These are phyloP conservation scores for Belonocnema kinseyi DNA, from an alignment of 1,140 invertebrate genomes.

Conservation along the genomic window DNA sequence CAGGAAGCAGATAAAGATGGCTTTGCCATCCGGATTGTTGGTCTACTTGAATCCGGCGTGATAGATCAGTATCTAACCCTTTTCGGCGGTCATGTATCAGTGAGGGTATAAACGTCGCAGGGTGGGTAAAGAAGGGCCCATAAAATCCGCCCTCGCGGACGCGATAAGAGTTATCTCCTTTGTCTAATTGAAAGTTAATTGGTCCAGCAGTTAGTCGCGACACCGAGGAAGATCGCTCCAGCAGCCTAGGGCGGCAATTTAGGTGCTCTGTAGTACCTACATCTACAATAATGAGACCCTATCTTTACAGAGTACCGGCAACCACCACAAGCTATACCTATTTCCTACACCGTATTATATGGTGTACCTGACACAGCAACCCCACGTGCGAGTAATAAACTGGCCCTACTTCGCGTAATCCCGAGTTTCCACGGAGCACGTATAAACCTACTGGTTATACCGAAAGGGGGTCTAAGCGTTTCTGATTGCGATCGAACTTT, in stretches of 20 bases:
- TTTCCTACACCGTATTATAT: conserved; percentile 43
- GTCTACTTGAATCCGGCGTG: conserved; percentile 26
- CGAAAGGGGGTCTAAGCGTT: conserved; percentile 49
- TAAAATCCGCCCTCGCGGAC: conserved; percentile 66
- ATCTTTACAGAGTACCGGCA: conserved; percentile 52
- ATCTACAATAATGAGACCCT: conserved; percentile 69
- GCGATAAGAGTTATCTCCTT: conserved; percentile 73
- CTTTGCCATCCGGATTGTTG: neutral
- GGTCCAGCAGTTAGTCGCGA: conserved; percentile 68
- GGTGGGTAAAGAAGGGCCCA: conserved; percentile 61
- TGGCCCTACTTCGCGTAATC: conserved; percentile 55
- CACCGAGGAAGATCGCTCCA: conserved; percentile 53
- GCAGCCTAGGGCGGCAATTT: conserved; percentile 69
- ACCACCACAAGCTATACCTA: conserved; percentile 41
- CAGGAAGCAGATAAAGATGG: neutral
- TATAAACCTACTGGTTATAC: conserved; percentile 36
- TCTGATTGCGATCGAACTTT: conserved; percentile 57
- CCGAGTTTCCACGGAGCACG: conserved; percentile 46
- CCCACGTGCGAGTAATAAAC: conserved; percentile 61
- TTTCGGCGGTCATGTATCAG: conserved; percentile 68
- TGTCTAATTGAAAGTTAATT: conserved; percentile 74
- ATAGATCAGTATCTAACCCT: conserved; percentile 67
- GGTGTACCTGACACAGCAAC: conserved; percentile 39
- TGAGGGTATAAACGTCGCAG: conserved; percentile 68
- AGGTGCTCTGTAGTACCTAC: conserved; percentile 58